phyloP scores from a whole-genome alignment of 2,797 vertebrate genomes.

The Amphiprion clarkii region DNA sequence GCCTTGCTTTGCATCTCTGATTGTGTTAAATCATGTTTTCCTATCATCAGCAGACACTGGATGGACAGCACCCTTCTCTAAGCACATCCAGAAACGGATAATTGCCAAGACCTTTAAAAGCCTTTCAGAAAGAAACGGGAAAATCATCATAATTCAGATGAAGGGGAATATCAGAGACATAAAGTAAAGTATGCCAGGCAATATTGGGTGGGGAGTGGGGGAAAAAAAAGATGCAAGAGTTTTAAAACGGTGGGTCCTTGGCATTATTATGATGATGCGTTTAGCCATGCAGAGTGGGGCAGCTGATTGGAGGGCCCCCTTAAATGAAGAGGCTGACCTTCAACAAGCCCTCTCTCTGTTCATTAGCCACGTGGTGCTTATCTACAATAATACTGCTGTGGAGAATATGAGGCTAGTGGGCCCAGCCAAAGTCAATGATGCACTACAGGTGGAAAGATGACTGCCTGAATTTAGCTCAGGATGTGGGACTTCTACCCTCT shows the following conservation, averaged over 20 bases:
- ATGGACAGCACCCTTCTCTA: slow-evolving; percentile 79
- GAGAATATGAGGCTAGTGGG: slow-evolving; percentile 72
- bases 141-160: slow-evolving; percentile 84
- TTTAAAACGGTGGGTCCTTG: slow-evolving; percentile 77
- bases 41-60: slow-evolving; percentile 82
- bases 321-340: slow-evolving; percentile 89
- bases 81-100: slow-evolving; percentile 79
- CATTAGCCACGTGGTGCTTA: slow-evolving; percentile 85
- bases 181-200: slow-evolving; percentile 70
- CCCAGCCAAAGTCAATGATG: slow-evolving; percentile 74
- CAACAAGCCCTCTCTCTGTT: slow-evolving; percentile 84
- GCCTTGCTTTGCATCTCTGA: slow-evolving; percentile 84
- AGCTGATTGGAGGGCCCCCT: slow-evolving; percentile 78
- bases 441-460: slow-evolving; percentile 68
- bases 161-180: slow-evolving; percentile 70
- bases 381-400: slow-evolving; percentile 78
- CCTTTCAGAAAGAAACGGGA: slow-evolving; percentile 80
- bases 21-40: slow-evolving; percentile 84
- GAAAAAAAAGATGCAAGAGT: slow-evolving; percentile 68
- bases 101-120: slow-evolving; percentile 86
- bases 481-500: slow-evolving; percentile 37
- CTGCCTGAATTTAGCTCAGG: slow-evolving; percentile 59
- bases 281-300: slow-evolving; percentile 83
- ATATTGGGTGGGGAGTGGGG: slow-evolving; percentile 33
- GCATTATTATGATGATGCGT: slow-evolving; percentile 82